Evolutionary conservation across 1,140 invertebrate genomes (phyloP), one percentile per base, ranked within the genome.

Genomic region (Pseudobourletiella spinata): DNA sequence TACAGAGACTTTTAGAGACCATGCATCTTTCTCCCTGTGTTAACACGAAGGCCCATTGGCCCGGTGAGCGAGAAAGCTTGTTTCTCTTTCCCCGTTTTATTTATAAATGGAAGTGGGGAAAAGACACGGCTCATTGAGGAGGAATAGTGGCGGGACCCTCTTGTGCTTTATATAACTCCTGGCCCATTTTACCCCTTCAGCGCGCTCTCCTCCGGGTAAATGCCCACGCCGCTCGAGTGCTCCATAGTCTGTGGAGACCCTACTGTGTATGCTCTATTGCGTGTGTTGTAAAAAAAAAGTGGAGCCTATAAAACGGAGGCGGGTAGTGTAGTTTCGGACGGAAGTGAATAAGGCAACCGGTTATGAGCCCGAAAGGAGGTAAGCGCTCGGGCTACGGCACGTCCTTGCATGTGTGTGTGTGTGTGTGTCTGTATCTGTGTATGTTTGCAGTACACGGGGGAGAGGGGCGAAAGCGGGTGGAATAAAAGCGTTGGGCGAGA

Each of bases 71-170:
- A n/a, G n/a, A n/a, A n/a, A n/a, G n/a, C n/a, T n/a, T n/a, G n/a
- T n/a, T n/a, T n/a, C n/a, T n/a, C n/a, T n/a, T n/a, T n/a, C n/a
- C n/a, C n/a, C n/a, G n/a, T n/a, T n/a, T n/a, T n/a, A n/a, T n/a
- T n/a, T n/a, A n/a, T n/a, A n/a, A n/a, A n/a, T n/a, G n/a, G n/a
- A n/a, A 46, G 43, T 8, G 43, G 43, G 6, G 4, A 4, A 3
- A 51, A 25, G 48, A 25, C n/a, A 51, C 48, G 48, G 48, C 48
- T 51, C 48, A 51, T 51, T 51, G 48, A 51, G 24, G 28, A 51
- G 28, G 32, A 11, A 8, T 39, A 39, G n/a, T n/a, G n/a, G n/a
- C n/a, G n/a, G n/a, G n/a, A n/a, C n/a, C n/a, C n/a, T n/a, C n/a
- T n/a, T n/a, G n/a, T n/a, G n/a, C n/a, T n/a, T n/a, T n/a, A n/a